Base-by-base conservation (phyloP, 2,797 vertebrate species). In the Gorsachius magnificus region DNA sequence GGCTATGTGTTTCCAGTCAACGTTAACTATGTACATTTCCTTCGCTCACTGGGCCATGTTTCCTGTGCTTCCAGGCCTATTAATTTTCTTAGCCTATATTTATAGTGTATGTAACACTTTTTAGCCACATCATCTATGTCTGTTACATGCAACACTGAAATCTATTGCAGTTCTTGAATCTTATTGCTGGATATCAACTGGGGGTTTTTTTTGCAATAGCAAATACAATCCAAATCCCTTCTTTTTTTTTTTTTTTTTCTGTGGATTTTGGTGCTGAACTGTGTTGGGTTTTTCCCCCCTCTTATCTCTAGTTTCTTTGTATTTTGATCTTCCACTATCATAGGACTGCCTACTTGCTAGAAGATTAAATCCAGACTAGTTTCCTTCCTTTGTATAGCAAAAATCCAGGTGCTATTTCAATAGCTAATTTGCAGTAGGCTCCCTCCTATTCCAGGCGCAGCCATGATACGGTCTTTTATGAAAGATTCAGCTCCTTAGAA, bases 391-490 rank as follows among this genome's bases (percentile, higher is more conserved):
- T 60, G 38, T 70, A 54, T 22, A 48, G 72, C 51, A 94, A 77
- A 96, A 86, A 71, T 77, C 48, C 72, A 81, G 64, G 68, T 90
- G 61, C 25, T 68, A 75, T 78, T 94, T 90, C 88, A 96, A 68
- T 36, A 68, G 31, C 53, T 85, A 53, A 46, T 83, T 90, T 51
- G 48, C 21, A 83, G 21, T 26, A 86, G 56, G 11, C 19, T 93
- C 56, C 22, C 63, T 72, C 76, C 43, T 70, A 6, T 78, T 78
- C 33, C 36, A 70, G 46, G 16, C 33, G 51, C 24, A 83, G 26
- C 12, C 16, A 57, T 18, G 19, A 66, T 36, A 83, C 2, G 4
- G 13, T 56, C 31, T 57, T 6, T 69, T 36, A 65, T 18, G 78
- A 92, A 81, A 78, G 36, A 76, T 21, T 77, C 25, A 63, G 21